phyloP scores from a whole-genome alignment of 2,113 vertebrate genomes.

The Lagopus muta region DNA sequence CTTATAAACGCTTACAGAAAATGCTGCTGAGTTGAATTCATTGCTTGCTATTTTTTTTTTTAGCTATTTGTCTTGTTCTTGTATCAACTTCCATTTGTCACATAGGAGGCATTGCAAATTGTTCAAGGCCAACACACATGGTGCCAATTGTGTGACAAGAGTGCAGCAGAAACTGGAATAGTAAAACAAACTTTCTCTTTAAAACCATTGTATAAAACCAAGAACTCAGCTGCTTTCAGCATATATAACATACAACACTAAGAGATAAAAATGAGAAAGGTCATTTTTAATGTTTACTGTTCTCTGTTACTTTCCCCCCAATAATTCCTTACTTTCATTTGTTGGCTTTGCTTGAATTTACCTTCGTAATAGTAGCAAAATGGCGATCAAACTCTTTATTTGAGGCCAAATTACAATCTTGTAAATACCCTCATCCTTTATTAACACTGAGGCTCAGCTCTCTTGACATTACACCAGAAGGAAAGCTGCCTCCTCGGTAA shows the following conservation, averaged over 20 bases:
- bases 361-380: not conserved
- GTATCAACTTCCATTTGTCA: constrained; percentile 40
- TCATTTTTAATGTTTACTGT: not conserved
- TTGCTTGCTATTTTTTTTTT: constrained; percentile 45
- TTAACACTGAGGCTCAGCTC: not conserved
- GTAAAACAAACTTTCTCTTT: not conserved
- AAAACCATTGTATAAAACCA: not conserved
- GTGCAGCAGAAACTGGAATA: not conserved
- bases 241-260: not conserved
- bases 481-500: not conserved
- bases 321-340: not conserved
- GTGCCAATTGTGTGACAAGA: accelerated
- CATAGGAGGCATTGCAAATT: constrained; percentile 24
- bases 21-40: constrained; percentile 30
- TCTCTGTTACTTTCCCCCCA: not conserved
- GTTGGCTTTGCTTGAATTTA: not conserved
- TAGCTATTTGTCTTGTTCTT: constrained; percentile 41
- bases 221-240: not conserved
- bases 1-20: constrained; percentile 59
- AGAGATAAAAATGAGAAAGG: not conserved
- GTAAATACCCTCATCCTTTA: not conserved
- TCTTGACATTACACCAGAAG: not conserved
- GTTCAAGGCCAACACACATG: not conserved
- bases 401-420: not conserved
- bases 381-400: not conserved